Conservation (phyloP, 2,797 vertebrate species). For the Squalus acanthias region DNA sequence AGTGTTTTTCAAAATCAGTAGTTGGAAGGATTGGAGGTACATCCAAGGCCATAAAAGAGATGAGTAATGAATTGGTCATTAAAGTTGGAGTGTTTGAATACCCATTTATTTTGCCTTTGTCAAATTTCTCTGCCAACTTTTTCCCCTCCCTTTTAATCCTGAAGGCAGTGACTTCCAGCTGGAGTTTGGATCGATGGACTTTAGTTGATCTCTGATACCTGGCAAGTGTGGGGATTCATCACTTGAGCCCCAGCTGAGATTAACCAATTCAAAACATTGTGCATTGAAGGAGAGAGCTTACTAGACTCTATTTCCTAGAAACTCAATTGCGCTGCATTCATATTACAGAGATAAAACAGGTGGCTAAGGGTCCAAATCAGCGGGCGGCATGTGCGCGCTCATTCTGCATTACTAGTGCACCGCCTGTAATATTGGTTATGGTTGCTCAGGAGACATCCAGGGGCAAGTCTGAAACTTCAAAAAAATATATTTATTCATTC, state of each 20-base stretch:
- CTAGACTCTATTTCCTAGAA: background rate
- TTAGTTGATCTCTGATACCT: background rate
- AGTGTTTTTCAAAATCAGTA: background rate
- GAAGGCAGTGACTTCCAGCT: background rate
- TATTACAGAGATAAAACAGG: background rate
- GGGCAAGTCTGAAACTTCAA: background rate
- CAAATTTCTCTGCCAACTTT: background rate
- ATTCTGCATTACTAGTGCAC: too few relatives aligned
- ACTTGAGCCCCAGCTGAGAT: background rate
- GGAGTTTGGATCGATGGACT: background rate
- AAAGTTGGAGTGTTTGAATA: background rate
- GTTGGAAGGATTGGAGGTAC: background rate
- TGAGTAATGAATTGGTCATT: background rate
- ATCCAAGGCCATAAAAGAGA: background rate
- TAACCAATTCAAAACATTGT: background rate
- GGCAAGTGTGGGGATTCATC: background rate
- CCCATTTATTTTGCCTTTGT: background rate
- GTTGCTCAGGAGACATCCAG: background rate
- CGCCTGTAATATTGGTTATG: background rate
- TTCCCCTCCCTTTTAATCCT: background rate
- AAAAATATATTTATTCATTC: background rate
- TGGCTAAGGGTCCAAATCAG: background rate
- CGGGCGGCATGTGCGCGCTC: background rate
- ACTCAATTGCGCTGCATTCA: background rate
- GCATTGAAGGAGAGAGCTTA: background rate